Percentiles rank a stretch among this genome's conserved stretches.
phyloP scores from a whole-genome alignment of 92 coral and sea anemone genomes.

The Galaxea fascicularis region DNA sequence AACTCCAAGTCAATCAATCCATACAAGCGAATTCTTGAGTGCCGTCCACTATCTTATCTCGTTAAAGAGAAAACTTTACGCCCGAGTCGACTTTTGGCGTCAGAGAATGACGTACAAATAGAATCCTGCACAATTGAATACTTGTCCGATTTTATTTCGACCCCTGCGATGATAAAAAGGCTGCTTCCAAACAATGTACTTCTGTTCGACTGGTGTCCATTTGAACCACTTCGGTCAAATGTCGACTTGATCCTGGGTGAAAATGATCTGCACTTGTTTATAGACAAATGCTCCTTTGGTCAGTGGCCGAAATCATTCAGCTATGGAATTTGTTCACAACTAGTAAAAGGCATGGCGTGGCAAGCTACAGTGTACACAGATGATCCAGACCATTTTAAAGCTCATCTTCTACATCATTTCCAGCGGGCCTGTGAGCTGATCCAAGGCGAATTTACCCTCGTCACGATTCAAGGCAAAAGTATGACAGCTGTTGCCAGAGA shows the following conservation, averaged over 20 bases:
- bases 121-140: not conserved
- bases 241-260: slow-evolving; percentile 49
- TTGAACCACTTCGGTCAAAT: slow-evolving; percentile 75
- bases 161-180: not conserved
- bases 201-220: slow-evolving; percentile 44
- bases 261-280: slow-evolving; percentile 58
- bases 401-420: slow-evolving; percentile 74
- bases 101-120: too few relatives aligned
- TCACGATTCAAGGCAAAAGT: too few relatives aligned
- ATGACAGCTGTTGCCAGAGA: too few relatives aligned
- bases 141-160: not conserved
- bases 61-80: too few relatives aligned
- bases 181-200: slow-evolving; percentile 65
- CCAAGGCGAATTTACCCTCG: too few relatives aligned
- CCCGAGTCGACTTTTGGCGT: too few relatives aligned
- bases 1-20: too few relatives aligned
- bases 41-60: too few relatives aligned
- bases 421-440: slow-evolving; percentile 54
- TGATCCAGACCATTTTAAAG: slow-evolving; percentile 67
- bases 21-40: too few relatives aligned
- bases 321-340: slow-evolving; percentile 58
- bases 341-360: not conserved
- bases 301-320: slow-evolving; percentile 74
- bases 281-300: slow-evolving; percentile 57
- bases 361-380: not conserved